Evolutionary conservation across 2,888 invertebrate species (phyloP), one percentile per base, ranked within the genome.

Genomic region (Cartodere bifasciata): DNA sequence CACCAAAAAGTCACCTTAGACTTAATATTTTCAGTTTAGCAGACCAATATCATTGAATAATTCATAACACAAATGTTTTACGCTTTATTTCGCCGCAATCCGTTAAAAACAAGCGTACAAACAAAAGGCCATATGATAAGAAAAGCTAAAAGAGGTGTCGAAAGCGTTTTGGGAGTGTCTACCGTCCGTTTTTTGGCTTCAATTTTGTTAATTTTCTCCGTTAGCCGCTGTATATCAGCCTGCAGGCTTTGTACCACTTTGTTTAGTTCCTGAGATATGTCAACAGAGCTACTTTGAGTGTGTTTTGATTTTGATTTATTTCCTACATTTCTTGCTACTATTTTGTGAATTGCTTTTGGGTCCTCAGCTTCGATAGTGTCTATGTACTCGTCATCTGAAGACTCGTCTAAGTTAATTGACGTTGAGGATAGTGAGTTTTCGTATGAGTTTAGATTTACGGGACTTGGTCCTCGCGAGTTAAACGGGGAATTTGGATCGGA

Each of bases 371-470:
- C 84, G 38, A 83, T 73, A 9, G 84, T 82, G 58, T 85, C 84
- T 33, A 77, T 81, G 54, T 75, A 85, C 58, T 83, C 83, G 50
- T 84, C 84, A 42, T 79, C 78, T 12, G 64, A 61, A 16, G 74
- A 66, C 16, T 46, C 41, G 11, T 36, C 39, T 15, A 40, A 41
- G 15, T 34, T 38, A 25, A 35, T 36, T 28, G 39, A 45, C 42
- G 40, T 38, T 27, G 45, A 40, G n/a, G n/a, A n/a, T n/a, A n/a
- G n/a, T n/a, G n/a, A n/a, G n/a, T n/a, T n/a, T n/a, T n/a, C n/a
- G n/a, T n/a, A n/a, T n/a, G n/a, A 16, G 41, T 44, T 50, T 39
- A 62, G 49, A 41, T 74, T 68, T 31, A 68, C 65, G 12, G 81
- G 82, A 44, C 82, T 82, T 32, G 68, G 71, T 42, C 80, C 76